Conservation (phyloP, 2,888 invertebrate species). For the Andrena dorsata region DNA sequence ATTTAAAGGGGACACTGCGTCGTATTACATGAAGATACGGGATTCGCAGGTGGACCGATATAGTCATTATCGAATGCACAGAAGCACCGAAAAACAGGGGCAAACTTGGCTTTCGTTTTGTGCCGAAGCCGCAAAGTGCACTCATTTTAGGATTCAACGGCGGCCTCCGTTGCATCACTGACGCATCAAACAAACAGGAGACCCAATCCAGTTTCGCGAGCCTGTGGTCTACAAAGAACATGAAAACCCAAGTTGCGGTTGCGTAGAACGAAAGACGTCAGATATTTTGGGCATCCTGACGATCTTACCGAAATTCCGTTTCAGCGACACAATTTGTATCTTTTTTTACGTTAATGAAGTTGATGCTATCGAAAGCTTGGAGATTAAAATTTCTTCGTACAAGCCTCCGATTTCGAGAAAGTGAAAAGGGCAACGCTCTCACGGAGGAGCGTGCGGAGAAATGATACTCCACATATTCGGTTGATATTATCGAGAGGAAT, state of each 20-base stretch:
- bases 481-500: too few species aligned
- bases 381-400: too few species aligned
- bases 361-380: too few species aligned
- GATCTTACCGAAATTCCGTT: too few species aligned
- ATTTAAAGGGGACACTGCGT: conserved; percentile 10
- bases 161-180: not conserved
- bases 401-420: too few species aligned
- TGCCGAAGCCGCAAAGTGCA: not conserved
- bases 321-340: too few species aligned
- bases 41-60: not conserved
- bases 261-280: not conserved
- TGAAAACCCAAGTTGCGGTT: not conserved
- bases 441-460: too few species aligned
- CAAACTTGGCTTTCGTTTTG: conserved; percentile 8
- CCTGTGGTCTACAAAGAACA: not conserved
- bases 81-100: conserved; percentile 3
- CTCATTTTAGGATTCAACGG: not conserved
- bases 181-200: conserved; percentile 31
- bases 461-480: too few species aligned
- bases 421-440: too few species aligned
- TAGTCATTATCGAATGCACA: conserved; percentile 14
- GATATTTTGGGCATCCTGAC: not conserved
- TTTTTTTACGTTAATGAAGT: too few species aligned
- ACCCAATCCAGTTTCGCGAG: conserved; percentile 13
- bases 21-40: not conserved